Conservation (phyloP, 2,888 invertebrate genomes). For the Pandemis corylana region DNA sequence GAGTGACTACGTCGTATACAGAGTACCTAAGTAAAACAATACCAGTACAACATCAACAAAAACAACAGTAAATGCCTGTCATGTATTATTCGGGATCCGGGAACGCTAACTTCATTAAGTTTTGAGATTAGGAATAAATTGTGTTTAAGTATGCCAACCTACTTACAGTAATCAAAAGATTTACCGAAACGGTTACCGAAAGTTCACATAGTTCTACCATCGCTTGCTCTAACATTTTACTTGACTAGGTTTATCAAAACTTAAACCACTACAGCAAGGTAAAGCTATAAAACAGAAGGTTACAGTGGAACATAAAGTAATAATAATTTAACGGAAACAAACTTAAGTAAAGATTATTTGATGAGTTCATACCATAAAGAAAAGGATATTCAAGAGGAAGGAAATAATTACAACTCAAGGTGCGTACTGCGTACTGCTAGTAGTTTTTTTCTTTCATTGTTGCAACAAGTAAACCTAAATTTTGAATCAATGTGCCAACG, state of each 20-base stretch:
- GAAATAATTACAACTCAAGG: slow-evolving; percentile 39
- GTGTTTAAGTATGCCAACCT: not conserved
- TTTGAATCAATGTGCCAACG: not conserved
- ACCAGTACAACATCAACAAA: no score
- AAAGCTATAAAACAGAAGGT: not conserved
- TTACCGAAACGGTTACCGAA: not conserved
- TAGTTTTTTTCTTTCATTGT: not conserved
- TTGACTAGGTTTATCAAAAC: not conserved
- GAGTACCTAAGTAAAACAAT: no score
- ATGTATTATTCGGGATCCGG: no score
- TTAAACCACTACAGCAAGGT: not conserved
- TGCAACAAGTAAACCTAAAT: not conserved
- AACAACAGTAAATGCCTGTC: no score
- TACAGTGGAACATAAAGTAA: not conserved
- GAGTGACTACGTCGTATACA: no score
- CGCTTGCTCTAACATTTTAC: not conserved
- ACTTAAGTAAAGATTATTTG: slow-evolving; percentile 7
- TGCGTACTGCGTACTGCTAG: slow-evolving; percentile 9
- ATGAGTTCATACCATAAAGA: slow-evolving; percentile 34
- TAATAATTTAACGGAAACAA: slow-evolving; percentile 8
- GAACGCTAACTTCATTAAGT: no score
- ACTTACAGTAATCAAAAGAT: not conserved
- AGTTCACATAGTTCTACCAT: not conserved
- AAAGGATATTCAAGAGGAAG: slow-evolving; percentile 39
- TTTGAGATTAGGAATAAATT: no score